Conservation (phyloP, 2,888 invertebrate genomes). For the Andrena camellia region DNA sequence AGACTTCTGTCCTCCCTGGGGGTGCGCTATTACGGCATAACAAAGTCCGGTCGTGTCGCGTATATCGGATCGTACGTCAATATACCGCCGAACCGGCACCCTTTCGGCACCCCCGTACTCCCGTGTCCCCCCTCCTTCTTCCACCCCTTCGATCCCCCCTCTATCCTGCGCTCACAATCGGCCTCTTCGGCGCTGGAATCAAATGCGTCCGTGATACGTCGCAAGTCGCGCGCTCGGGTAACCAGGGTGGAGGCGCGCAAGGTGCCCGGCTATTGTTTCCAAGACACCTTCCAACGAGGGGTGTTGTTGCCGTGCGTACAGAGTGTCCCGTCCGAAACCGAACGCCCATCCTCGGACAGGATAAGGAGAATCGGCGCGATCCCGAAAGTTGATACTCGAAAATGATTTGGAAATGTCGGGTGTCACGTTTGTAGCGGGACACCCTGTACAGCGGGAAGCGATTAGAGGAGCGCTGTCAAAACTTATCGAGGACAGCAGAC, state of each 20-base stretch:
- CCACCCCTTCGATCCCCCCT: constrained; percentile 33
- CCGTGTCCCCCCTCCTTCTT: constrained; percentile 17
- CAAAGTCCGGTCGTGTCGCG: constrained; percentile 80
- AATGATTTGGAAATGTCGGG: not conserved
- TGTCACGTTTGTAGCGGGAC: not conserved
- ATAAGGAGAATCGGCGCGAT: not conserved
- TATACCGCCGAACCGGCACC: constrained; percentile 74
- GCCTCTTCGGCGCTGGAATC: constrained; percentile 62
- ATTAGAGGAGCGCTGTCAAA: constrained; percentile 65
- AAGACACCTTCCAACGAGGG: constrained; percentile 64
- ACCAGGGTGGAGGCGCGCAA: constrained; percentile 30
- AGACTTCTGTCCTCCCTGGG: constrained; percentile 75
- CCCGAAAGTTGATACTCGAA: not conserved
- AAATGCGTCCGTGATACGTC: constrained; percentile 66
- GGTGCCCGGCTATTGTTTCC: constrained; percentile 65
- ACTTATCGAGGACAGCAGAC: constrained; percentile 62
- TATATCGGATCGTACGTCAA: constrained; percentile 81
- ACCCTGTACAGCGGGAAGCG: constrained; percentile 35
- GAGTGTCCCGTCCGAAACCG: not conserved
- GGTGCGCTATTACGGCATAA: constrained; percentile 81
- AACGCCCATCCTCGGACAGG: not conserved
- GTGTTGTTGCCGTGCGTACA: constrained; percentile 3
- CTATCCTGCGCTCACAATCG: constrained; percentile 55
- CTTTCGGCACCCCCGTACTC: constrained; percentile 36
- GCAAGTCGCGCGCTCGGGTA: constrained; percentile 42